phyloP scores from a whole-genome alignment of 2,113 vertebrate genomes.

The Eublepharis macularius region DNA sequence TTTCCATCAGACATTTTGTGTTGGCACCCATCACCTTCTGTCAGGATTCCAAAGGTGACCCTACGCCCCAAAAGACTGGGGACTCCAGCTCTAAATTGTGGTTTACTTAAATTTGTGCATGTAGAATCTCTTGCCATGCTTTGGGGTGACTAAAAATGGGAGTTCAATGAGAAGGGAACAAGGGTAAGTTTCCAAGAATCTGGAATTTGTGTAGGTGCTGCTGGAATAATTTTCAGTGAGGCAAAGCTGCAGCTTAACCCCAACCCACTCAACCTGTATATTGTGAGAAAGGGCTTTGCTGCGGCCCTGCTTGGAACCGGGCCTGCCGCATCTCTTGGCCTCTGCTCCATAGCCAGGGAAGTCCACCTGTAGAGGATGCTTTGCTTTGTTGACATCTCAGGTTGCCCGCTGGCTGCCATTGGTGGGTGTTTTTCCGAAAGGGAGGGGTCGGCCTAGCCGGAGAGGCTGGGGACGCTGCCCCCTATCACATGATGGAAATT shows the following conservation, averaged over 20 bases:
- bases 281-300: neutral
- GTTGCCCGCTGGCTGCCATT: slow-evolving; percentile 55
- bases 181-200: neutral
- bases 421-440: slow-evolving; percentile 45
- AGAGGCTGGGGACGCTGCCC: slow-evolving; percentile 61
- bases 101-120: too few relatives aligned
- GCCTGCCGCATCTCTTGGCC: neutral
- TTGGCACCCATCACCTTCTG: too few relatives aligned
- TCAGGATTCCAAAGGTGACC: too few relatives aligned
- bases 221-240: neutral
- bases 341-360: neutral
- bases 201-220: neutral
- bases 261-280: neutral
- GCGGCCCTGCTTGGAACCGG: neutral
- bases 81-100: too few relatives aligned
- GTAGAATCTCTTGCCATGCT: too few relatives aligned
- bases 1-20: too few relatives aligned
- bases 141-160: too few relatives aligned
- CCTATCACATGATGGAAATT: slow-evolving; percentile 70
- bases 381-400: slow-evolving; percentile 45
- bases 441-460: slow-evolving; percentile 56
- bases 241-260: neutral
- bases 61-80: too few relatives aligned
- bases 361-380: slow-evolving; percentile 64
- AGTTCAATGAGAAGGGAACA: neutral